phyloP scores from a whole-genome alignment of 1,140 invertebrate genomes.

The Brachystomella parvula region DNA sequence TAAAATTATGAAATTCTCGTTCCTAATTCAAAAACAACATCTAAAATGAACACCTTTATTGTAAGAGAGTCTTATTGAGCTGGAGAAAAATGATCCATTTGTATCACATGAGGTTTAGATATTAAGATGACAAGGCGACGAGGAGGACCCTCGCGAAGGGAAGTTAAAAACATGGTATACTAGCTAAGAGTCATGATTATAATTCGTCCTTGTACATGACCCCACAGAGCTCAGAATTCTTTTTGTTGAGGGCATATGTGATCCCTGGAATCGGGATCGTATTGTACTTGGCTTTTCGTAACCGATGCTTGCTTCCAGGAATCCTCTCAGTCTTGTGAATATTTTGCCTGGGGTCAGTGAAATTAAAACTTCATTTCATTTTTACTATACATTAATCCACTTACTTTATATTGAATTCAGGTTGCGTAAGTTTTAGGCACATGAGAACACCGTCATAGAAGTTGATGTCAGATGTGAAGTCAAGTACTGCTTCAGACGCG shows the following conservation, averaged over 20 bases:
- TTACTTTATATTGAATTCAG: conserved; percentile 58
- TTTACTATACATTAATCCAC: conserved; percentile 24
- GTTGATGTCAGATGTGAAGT: conserved; percentile 67
- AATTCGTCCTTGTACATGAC: conserved; percentile 40
- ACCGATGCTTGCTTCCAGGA: conserved; percentile 56
- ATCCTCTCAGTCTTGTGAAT: conserved; percentile 61
- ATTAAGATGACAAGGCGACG: too few species aligned
- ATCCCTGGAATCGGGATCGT: conserved; percentile 51
- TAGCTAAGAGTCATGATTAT: too few species aligned
- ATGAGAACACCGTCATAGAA: conserved; percentile 67
- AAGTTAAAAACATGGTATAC: too few species aligned
- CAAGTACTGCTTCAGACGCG: conserved; percentile 61
- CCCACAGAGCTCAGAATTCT: conserved; percentile 70
- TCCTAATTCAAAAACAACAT: too few species aligned
- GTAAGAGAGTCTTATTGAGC: too few species aligned
- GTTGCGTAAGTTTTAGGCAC: conserved; percentile 70
- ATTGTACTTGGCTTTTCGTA: conserved; percentile 52
- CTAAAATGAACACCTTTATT: too few species aligned
- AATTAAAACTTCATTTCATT: conserved; percentile 11
- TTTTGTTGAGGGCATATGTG: conserved; percentile 65
- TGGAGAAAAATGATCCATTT: too few species aligned
- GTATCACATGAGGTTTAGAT: too few species aligned
- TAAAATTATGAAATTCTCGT: too few species aligned
- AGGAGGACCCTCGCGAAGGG: too few species aligned
- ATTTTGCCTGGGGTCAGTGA: conserved; percentile 50